These are phyloP conservation scores for Scomber colias DNA, from an alignment of 2,113 vertebrate species.

Conservation along the genomic window DNA sequence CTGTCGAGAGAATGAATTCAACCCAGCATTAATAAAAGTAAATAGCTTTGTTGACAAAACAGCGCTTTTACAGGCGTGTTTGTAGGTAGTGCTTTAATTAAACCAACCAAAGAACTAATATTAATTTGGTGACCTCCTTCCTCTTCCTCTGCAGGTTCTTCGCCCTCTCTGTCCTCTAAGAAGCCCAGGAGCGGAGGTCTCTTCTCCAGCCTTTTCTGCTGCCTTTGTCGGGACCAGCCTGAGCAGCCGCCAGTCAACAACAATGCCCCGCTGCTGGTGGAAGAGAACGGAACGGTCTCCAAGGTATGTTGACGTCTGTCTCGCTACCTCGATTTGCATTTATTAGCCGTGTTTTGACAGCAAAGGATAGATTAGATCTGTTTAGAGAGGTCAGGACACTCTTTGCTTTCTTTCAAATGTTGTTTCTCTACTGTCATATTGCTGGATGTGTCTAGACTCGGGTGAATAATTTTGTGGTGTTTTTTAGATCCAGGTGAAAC, in stretches of 20 bases:
- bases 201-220: slow-evolving; percentile 91
- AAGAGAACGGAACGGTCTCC: slow-evolving; percentile 90
- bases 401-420: not conserved
- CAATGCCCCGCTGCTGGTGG: slow-evolving; percentile 90
- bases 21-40: no score
- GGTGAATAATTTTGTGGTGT: not conserved
- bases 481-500: slow-evolving; percentile 82
- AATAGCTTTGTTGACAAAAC: no score
- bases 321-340: not conserved
- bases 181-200: slow-evolving; percentile 90
- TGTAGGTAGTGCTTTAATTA: no score
- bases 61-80: no score
- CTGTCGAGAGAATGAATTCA: no score
- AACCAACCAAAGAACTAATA: not conserved
- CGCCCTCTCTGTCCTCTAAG: slow-evolving; percentile 83
- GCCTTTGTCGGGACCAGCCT: slow-evolving; percentile 88
- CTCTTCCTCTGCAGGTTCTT: slow-evolving; percentile 81
- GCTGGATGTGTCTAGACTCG: not conserved
- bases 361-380: not conserved
- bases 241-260: slow-evolving; percentile 88
- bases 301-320: slow-evolving; percentile 82
- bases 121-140: not conserved
- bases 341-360: slow-evolving; percentile 1
- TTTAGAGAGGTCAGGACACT: not conserved
- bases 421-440: not conserved